A percentile compares a stretch with the other conserved stretches of the same genome.
Evolutionary conservation across 1,140 invertebrate genomes (phyloP).

Genomic region (Papilio dardanus): DNA sequence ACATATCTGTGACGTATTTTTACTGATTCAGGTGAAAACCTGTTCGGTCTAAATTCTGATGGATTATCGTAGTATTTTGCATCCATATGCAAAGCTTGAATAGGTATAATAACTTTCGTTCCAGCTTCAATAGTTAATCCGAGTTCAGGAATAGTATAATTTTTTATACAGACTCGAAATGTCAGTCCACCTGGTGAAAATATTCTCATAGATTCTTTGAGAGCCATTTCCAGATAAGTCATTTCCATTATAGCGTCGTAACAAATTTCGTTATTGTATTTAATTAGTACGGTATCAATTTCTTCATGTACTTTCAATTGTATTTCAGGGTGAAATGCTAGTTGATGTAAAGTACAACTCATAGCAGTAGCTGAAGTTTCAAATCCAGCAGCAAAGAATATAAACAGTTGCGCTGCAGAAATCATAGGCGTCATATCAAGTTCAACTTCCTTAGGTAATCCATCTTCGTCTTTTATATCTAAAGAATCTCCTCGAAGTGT

Average conservation of each 20-base stretch:
- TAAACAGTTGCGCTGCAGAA: background rate
- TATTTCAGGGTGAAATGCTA: slow-evolving; percentile 2
- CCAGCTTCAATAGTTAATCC: background rate
- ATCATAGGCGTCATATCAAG: background rate
- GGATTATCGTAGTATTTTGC: background rate
- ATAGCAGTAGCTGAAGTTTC: background rate
- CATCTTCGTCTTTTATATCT: slow-evolving; percentile 1
- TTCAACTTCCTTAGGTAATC: background rate
- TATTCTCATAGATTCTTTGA: background rate
- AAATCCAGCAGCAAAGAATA: slow-evolving; percentile 4
- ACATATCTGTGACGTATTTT: background rate
- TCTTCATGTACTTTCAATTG: background rate
- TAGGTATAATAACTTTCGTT: background rate
- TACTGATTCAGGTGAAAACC: background rate
- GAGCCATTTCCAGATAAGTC: background rate
- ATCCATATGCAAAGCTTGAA: background rate
- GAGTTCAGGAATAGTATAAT: background rate
- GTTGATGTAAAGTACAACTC: background rate
- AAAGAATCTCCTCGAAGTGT: background rate
- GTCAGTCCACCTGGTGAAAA: background rate
- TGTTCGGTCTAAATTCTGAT: background rate
- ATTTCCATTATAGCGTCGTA: slow-evolving; percentile 9
- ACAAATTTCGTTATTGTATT: background rate
- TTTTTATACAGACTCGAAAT: background rate
- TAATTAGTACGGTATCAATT: background rate